A percentile compares a stretch with the other conserved stretches of the same genome.
These are phyloP conservation scores for Acanthurus tractus DNA, from an alignment of 2,797 vertebrate genomes.

Conservation along the genomic window DNA sequence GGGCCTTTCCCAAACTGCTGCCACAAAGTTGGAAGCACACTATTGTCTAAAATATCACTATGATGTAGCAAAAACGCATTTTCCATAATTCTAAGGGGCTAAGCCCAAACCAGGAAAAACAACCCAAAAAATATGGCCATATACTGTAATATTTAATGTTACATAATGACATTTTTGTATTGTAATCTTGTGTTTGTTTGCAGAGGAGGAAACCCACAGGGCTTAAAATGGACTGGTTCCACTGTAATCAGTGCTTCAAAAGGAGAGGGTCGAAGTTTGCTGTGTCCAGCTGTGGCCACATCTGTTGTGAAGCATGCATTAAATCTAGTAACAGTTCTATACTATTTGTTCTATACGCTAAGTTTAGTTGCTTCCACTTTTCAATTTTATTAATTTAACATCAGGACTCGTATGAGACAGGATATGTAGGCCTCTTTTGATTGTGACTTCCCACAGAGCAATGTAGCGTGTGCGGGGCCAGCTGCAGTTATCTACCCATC, in stretches of 20 bases:
- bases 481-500: conserved; percentile 88
- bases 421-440: not conserved
- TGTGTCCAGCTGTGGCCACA: conserved; percentile 91
- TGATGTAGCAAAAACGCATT: too few species aligned
- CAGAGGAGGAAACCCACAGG: conserved; percentile 3
- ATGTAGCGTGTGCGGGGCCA: conserved; percentile 87
- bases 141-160: not conserved
- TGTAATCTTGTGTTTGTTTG: conserved; percentile 13
- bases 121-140: not conserved
- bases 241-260: conserved; percentile 90
- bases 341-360: not conserved
- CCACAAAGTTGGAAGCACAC: not conserved
- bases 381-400: not conserved
- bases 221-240: conserved; percentile 91
- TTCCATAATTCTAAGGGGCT: not conserved
- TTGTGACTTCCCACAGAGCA: conserved; percentile 79
- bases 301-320: conserved; percentile 89
- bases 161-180: not conserved
- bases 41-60: not conserved
- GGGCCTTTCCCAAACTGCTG: not conserved
- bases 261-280: conserved; percentile 82
- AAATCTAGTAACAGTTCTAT: conserved; percentile 78
- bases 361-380: not conserved
- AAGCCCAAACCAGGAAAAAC: not conserved
- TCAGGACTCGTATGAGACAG: not conserved